phyloP scores from a whole-genome alignment of 1,140 invertebrate species.

The Stegodyphus mimosarum region DNA sequence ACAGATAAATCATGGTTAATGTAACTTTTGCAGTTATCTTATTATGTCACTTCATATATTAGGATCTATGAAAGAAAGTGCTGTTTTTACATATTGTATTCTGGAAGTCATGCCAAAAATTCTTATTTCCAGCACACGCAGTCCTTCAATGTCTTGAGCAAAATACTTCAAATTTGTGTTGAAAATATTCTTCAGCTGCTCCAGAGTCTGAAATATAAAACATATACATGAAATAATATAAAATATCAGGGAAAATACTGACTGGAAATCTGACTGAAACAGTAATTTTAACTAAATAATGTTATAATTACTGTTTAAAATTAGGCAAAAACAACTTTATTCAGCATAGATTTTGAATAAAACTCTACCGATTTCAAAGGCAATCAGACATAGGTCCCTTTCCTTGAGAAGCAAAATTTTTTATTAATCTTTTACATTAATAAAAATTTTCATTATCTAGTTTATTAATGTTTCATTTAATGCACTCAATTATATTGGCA shows the following conservation, averaged over 20 bases:
- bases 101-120: slow-evolving; percentile 39
- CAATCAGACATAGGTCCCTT: too few relatives aligned
- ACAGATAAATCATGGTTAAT: background rate
- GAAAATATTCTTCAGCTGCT: slow-evolving; percentile 38
- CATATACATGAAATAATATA: background rate
- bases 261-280: background rate
- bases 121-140: background rate
- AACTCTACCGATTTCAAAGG: too few relatives aligned
- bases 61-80: too few relatives aligned
- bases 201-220: slow-evolving; percentile 6
- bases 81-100: slow-evolving; percentile 41
- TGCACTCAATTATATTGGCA: too few relatives aligned
- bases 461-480: too few relatives aligned
- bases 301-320: background rate
- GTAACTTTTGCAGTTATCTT: too few relatives aligned
- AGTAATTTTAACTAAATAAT: background rate
- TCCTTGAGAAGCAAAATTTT: background rate
- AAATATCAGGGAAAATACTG: background rate
- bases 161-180: slow-evolving; percentile 36
- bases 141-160: slow-evolving; percentile 8
- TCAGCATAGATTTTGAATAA: background rate
- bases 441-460: background rate
- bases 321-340: background rate
- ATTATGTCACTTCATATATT: too few relatives aligned
- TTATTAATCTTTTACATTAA: background rate